Evolutionary conservation across 2,888 invertebrate genomes (phyloP).

Genomic region (Orthonychiurus folsomi): DNA sequence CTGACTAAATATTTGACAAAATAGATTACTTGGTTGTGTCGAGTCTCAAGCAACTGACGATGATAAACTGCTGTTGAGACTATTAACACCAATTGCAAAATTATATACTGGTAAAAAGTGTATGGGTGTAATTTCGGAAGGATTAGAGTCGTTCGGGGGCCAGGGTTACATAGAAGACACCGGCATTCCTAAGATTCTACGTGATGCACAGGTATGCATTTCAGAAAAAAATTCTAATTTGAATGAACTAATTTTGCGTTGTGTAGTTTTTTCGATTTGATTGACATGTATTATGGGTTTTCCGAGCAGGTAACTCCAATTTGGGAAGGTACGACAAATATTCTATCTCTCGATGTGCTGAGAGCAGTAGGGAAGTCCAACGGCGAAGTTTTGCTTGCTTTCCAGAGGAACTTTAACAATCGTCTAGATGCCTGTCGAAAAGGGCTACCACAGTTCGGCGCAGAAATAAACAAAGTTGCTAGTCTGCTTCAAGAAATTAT

Average conservation of each 20-base stretch:
- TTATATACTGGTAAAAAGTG: conserved; percentile 51
- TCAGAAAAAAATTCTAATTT: too few relatives aligned
- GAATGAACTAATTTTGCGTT: too few relatives aligned
- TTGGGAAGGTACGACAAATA: conserved; percentile 55
- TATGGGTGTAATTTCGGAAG: conserved; percentile 49
- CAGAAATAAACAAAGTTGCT: conserved; percentile 28
- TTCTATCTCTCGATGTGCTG: conserved; percentile 50
- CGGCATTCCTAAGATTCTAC: conserved; percentile 48
- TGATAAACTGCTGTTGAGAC: conserved; percentile 46
- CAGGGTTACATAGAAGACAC: conserved; percentile 54
- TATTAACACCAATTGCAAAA: conserved; percentile 50
- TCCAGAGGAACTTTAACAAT: background rate
- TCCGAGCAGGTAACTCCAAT: conserved; percentile 48
- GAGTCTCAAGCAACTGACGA: conserved; percentile 41
- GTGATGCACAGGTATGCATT: conserved; percentile 49
- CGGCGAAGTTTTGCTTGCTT: conserved; percentile 43
- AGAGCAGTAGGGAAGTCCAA: conserved; percentile 47
- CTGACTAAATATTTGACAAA: background rate
- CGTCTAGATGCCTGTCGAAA: conserved; percentile 2
- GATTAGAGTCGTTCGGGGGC: conserved; percentile 51
- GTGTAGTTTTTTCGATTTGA: background rate
- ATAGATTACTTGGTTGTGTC: conserved; percentile 46
- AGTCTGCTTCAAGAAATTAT: conserved; percentile 33
- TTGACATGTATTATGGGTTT: conserved; percentile 5
- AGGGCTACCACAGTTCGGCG: conserved; percentile 17